phyloP scores from a whole-genome alignment of 2,797 vertebrate genomes.

The Urocyon cinereoargenteus region DNA sequence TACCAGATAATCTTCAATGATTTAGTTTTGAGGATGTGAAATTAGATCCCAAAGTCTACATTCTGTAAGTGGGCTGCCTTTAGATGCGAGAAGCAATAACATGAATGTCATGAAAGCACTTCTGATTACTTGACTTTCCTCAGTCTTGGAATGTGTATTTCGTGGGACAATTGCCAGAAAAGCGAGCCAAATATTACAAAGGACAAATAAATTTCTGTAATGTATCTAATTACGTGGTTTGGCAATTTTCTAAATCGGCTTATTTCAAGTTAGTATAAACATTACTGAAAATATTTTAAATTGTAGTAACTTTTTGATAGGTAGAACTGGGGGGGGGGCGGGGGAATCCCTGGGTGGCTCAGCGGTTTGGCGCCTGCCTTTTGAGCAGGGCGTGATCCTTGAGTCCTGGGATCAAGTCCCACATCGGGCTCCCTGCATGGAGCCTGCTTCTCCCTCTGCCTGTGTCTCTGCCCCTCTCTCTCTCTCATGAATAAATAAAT shows the following conservation, averaged over 20 bases:
- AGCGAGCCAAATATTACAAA: not conserved
- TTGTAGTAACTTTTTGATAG: not conserved
- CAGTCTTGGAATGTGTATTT: slow-evolving; percentile 16
- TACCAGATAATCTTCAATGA: not conserved
- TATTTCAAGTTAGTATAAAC: slow-evolving; percentile 37
- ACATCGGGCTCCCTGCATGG: no score
- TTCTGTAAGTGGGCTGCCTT: slow-evolving; percentile 8
- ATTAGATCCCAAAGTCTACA: not conserved
- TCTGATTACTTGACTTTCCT: not conserved
- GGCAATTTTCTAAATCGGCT: slow-evolving; percentile 49
- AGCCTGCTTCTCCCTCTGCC: no score
- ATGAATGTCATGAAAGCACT: not conserved
- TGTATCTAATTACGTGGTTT: slow-evolving; percentile 36
- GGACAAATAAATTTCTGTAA: slow-evolving; percentile 58
- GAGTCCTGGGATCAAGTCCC: no score
- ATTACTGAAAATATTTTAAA: slow-evolving; percentile 42
- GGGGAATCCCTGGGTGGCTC: no score
- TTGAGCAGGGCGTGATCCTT: no score
- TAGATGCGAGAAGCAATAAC: not conserved
- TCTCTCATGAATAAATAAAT: no score
- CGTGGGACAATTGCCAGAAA: slow-evolving; percentile 33
- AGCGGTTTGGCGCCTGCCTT: no score
- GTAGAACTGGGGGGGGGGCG: no score
- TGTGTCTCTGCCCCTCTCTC: no score
- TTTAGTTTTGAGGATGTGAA: slow-evolving; percentile 30